A percentile compares a stretch with the other conserved stretches of the same genome.
phyloP scores from a whole-genome alignment of 1,140 invertebrate genomes.

The Drosophila elegans region DNA sequence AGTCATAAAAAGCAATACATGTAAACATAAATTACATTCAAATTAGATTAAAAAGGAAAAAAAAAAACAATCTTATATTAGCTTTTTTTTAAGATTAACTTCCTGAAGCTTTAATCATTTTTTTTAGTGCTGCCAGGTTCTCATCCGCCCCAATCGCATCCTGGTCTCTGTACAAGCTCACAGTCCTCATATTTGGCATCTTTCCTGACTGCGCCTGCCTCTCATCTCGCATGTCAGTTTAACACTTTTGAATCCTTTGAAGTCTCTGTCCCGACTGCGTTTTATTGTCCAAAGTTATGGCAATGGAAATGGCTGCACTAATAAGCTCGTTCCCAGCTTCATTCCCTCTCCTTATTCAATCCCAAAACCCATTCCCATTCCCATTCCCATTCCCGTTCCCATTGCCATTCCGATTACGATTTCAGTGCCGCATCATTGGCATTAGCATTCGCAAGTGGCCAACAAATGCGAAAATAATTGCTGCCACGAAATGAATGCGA shows the following conservation, averaged over 20 bases:
- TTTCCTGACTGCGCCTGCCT: constrained; percentile 23
- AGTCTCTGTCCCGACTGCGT: constrained; percentile 41
- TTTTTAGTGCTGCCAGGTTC: constrained; percentile 12
- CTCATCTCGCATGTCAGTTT: constrained; percentile 78
- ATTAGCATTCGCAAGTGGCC: constrained; percentile 78
- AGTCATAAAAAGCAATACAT: too few species aligned
- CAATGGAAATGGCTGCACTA: constrained; percentile 71
- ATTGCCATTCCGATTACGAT: constrained; percentile 16
- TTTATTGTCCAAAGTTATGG: constrained; percentile 80
- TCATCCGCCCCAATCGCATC: constrained; percentile 3
- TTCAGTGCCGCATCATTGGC: constrained; percentile 22
- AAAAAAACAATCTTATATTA: too few species aligned
- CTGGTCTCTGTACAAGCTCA: not conserved
- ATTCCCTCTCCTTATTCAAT: not conserved
- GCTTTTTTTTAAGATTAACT: too few species aligned
- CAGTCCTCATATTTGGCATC: not conserved
- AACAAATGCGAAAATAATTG: constrained; percentile 83
- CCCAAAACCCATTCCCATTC: constrained; percentile 4
- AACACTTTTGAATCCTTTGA: constrained; percentile 81
- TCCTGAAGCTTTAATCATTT: not conserved
- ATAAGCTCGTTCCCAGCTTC: constrained; percentile 65
- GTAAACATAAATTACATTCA: too few species aligned
- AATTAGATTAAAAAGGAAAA: too few species aligned
- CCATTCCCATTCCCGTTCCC: constrained; percentile 9
- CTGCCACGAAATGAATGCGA: constrained; percentile 55